These are phyloP conservation scores for Microhierax caerulescens DNA, from an alignment of 2,797 vertebrate genomes.

Conservation along the genomic window DNA sequence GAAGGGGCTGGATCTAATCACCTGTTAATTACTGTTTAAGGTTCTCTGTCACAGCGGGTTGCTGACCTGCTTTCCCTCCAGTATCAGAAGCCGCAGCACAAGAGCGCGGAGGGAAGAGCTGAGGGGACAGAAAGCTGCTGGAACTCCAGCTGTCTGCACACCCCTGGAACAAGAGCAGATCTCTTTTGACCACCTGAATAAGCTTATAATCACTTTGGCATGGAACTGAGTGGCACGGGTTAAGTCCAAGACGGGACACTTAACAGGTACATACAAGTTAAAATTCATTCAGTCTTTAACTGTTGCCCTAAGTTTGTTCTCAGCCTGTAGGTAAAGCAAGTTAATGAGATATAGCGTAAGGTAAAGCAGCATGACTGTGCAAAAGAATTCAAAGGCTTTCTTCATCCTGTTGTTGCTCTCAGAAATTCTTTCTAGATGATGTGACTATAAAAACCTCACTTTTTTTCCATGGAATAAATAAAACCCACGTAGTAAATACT, in stretches of 20 bases:
- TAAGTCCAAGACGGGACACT: not conserved
- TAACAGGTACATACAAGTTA: not conserved
- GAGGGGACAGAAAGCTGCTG: not conserved
- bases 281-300: not conserved
- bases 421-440: not conserved
- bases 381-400: not conserved
- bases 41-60: not conserved
- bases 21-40: not conserved
- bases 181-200: not conserved
- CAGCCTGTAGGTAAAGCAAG: not conserved
- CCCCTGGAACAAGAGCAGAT: not conserved
- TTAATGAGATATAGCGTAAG: not conserved
- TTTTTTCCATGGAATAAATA: not conserved
- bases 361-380: not conserved
- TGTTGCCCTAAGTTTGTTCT: not conserved
- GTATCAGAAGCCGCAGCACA: not conserved
- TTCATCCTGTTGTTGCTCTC: not conserved
- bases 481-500: not conserved
- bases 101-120: not conserved
- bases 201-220: not conserved
- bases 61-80: not conserved
- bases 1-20: not conserved
- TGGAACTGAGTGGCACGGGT: not conserved
- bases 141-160: not conserved
- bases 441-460: not conserved